A percentile compares a stretch with the other conserved stretches of the same genome.
These are phyloP conservation scores for Rhyacophila evoluta DNA, from an alignment of 2,888 invertebrate genomes.

Conservation along the genomic window DNA sequence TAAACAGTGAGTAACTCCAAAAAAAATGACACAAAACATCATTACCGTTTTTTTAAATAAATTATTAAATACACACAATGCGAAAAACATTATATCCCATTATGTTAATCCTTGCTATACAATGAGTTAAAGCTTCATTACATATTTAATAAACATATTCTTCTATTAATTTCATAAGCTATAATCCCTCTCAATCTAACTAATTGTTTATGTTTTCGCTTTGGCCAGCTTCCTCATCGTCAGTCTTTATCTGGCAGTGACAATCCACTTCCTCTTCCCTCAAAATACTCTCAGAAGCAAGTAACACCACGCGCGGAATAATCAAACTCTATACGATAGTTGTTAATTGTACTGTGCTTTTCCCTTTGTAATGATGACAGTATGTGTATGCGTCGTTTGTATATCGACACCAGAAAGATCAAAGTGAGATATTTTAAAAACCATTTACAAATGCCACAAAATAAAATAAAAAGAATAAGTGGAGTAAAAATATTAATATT, in stretches of 20 bases:
- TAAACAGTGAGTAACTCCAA: too few relatives aligned
- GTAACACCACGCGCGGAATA: constrained; percentile 39
- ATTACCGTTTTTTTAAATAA: too few relatives aligned
- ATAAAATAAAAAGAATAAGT: too few relatives aligned
- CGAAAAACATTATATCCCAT: too few relatives aligned
- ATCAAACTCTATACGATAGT: constrained; percentile 39
- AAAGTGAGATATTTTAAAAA: background rate
- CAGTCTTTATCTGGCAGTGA: constrained; percentile 39
- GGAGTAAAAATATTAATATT: too few relatives aligned
- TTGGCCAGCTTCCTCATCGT: constrained; percentile 26
- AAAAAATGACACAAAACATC: too few relatives aligned
- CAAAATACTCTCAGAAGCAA: constrained; percentile 29
- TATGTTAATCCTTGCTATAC: too few relatives aligned
- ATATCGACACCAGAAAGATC: background rate
- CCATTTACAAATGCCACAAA: too few relatives aligned
- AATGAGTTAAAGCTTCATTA: too few relatives aligned
- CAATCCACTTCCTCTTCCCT: constrained; percentile 46
- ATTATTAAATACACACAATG: too few relatives aligned
- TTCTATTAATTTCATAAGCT: background rate
- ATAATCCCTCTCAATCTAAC: background rate
- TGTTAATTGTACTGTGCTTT: constrained; percentile 27
- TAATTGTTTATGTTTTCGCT: constrained; percentile 23
- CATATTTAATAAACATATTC: too few relatives aligned
- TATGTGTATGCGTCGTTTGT: background rate
- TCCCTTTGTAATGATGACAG: constrained; percentile 3